These are phyloP conservation scores for Chloroclystis v-ata DNA, from an alignment of 2,888 invertebrate species.

Conservation along the genomic window DNA sequence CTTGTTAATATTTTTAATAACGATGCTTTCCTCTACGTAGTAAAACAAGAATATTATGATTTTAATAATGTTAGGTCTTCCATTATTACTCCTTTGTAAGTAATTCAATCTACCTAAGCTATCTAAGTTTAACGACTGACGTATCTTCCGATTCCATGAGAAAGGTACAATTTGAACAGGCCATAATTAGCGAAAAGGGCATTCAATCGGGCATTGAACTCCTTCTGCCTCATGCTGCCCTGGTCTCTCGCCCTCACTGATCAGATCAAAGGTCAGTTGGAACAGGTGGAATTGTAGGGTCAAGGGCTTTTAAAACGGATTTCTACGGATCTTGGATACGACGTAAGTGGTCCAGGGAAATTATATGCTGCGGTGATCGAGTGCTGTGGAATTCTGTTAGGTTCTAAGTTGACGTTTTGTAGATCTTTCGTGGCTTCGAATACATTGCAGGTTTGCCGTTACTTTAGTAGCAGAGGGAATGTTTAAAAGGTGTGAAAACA, in stretches of 20 bases:
- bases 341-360: constrained; percentile 8
- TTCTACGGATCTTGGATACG: constrained; percentile 9
- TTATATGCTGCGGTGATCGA: constrained; percentile 16
- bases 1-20: no score
- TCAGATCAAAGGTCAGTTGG: constrained; percentile 48
- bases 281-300: constrained; percentile 64
- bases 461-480: no score
- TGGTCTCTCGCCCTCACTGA: constrained; percentile 24
- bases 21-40: no score
- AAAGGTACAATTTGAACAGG: constrained; percentile 77
- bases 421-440: no score
- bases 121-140: constrained; percentile 7
- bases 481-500: no score
- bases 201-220: constrained; percentile 58
- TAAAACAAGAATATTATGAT: no score
- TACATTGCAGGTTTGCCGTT: no score
- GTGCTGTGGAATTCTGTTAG: no score
- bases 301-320: constrained; percentile 47
- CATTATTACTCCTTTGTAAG: no score
- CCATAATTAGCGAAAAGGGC: constrained; percentile 72
- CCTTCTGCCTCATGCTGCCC: constrained; percentile 32
- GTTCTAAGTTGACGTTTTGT: no score
- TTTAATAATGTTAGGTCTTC: no score
- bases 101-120: not conserved
- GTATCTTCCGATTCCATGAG: constrained; percentile 55